Base-by-base conservation (phyloP, 2,113 vertebrate genomes). In the Pedionomus torquatus region DNA sequence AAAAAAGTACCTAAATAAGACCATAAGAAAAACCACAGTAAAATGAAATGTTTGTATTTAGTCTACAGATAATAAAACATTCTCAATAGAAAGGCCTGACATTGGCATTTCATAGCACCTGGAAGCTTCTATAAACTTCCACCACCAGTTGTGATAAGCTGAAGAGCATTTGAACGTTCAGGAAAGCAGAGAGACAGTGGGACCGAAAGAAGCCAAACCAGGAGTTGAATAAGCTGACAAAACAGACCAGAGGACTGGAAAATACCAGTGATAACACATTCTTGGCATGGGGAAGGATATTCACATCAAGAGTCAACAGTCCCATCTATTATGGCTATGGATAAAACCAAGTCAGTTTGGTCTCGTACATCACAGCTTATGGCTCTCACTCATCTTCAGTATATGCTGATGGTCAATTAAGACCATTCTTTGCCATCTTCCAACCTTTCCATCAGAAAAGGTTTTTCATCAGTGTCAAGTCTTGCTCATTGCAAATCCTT, bases 21-120 rank as follows among this genome's bases (percentile, higher is more conserved):
- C 7, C 26, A 51, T 18, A 7, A 76, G 77, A 70, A 58, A n/a
- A 2, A 0, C 21, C 3, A 55, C 15, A 18, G 3, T 33, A 65
- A 66, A 82, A 86, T 8, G 4, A 70, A 9, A 44, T n/a, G 33
- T 20, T 70, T 65, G 2, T 15, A 48, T 13, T 65, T 43, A 25
- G 41, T 82, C 61, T 39, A 55, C 48, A 89, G 17, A 54, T 75
- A 66, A 37, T 1, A 10, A 17, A 70, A 44, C 6, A 49, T 46
- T 72, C 6, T 19, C 17, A 81, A 14, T 23, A 46, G n/a, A 57
- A 87, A 80, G 9, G 28, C 28, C 43, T 30, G n/a, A 35, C 2
- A 8, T 30, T 48, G 83, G 41, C 52, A 76, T 23, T 69, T 72
- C 17, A 26, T 14, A 69, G 39, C 33, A 51, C 37, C 35, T 43